Base-by-base conservation (phyloP, 2,888 invertebrate species). In the Papilio protenor region DNA sequence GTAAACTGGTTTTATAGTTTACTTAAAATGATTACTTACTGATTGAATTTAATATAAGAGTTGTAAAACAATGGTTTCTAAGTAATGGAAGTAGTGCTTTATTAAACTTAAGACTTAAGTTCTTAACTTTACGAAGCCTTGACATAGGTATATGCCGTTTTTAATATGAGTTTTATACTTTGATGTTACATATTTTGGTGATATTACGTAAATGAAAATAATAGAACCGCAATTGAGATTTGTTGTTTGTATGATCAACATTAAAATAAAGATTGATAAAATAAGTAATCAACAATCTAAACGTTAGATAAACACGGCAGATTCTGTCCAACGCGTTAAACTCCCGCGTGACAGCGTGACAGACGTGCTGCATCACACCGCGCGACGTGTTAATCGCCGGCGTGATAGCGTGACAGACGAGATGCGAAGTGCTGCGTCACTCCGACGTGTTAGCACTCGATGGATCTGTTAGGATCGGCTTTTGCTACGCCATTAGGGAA, bases 391-490 rank as follows among this genome's bases (percentile, higher is more conserved):
- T 55, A 45, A 75, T 40, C 75, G 75, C 55, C 49, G 55, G 23
- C 33, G 45, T 23, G 73, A 45, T 73, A 45, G 73, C 66, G 23
- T 61, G 61, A 61, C 61, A 61, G 61, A 61, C 14, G 59, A 61
- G 61, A 61, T 61, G 27, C 61, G 61, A 61, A 61, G 69, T 57
- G 75, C 75, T 76, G 47, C 66, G 75, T 75, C 75, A 75, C 45
- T 69, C 45, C n/a, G 66, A 75, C 75, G 70, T 70, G 70, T 70
- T 33, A 23, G 69, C 23, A 12, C 33, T 66, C 75, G 49, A 52
- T 66, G 66, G 66, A 52, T 40, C 66, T 40, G 55, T 45, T 21
- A 21, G 73, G 59, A 45, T 73, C 66, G 40, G 66, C 75, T 75
- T 75, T 69, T 75, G 69, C 75, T 45, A 21, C 45, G 69, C 55